Evolutionary conservation across 2,113 vertebrate species (phyloP), one percentile per base, ranked within the genome.

Genomic region (Ranitomeya imitator): DNA sequence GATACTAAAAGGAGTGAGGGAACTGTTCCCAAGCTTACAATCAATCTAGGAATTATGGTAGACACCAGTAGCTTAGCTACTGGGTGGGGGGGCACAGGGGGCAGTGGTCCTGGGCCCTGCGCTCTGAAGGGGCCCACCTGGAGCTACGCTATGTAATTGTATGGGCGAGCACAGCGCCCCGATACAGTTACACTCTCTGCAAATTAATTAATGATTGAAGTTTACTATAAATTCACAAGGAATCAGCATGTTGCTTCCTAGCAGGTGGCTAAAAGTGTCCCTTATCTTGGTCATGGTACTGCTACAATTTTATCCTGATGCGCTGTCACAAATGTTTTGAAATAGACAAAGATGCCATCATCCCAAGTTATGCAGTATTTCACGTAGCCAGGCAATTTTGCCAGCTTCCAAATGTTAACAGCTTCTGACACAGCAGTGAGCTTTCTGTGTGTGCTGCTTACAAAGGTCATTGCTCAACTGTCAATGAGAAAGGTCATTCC

Each of bases 391-490:
- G 73, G 54, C 23, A 45, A 59, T 79, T 89, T 89, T 84, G 74
- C 87, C 74, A 85, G 87, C 45, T 79, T 79, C 81, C 82, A 85
- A 89, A 85, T 89, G 82, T 69, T 89, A 89, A 89, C 82, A 89
- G 81, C 81, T 82, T 84, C 65, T 89, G 87, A 89, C 80, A 89
- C 87, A 88, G 87, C 87, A 88, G 87, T 85, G 37, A 67, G 82
- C 54, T 78, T 89, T 84, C 26, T 65, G 51, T 84, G 31, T 88
- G 81, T 88, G 69, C 81, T 67, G 80, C 10, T 89, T 52, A 79
- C 51, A 89, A 89, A 89, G 87, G 87, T 89, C 82, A 89, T 45
- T 79, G 82, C 61, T 67, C 63, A 16, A 63, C 87, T 83, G 87
- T 88, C 87, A 78, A 83, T 78, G 87, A 74, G 26, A 88, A 89